Evolutionary conservation across 2,113 vertebrate genomes (phyloP).

Genomic region (Diphyllodes magnificus): DNA sequence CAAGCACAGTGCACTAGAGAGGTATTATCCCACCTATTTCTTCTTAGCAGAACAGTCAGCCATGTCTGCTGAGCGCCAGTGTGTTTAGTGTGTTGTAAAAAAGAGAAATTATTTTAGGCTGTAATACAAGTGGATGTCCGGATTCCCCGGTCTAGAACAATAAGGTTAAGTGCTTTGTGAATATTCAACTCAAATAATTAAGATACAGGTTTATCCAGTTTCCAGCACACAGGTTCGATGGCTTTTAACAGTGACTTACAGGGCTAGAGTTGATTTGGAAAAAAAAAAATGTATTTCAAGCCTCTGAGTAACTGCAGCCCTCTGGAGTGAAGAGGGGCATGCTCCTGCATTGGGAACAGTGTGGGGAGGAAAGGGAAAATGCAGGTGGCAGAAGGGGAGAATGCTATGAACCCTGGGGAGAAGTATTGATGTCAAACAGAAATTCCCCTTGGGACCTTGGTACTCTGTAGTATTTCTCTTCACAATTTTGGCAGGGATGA

Average conservation of each 20-base stretch:
- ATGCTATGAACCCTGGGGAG: not conserved
- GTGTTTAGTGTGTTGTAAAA: not conserved
- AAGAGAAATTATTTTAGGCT: not conserved
- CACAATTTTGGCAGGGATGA: not conserved
- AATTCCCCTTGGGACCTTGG: not conserved
- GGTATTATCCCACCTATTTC: not conserved
- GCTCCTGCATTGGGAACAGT: not conserved
- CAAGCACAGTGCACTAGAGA: not conserved
- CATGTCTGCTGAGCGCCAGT: not conserved
- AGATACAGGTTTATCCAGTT: not conserved
- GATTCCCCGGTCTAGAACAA: not conserved
- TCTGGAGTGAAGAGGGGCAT: not conserved
- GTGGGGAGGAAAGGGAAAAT: not conserved
- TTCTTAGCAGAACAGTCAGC: not conserved
- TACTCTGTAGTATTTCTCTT: not conserved
- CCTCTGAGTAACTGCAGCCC: not conserved
- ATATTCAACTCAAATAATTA: not conserved
- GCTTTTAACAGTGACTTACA: not conserved
- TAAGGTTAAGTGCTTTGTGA: not conserved
- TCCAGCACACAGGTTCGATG: not conserved
- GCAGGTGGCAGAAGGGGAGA: not conserved
- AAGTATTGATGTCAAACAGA: not conserved
- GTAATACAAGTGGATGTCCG: not conserved
- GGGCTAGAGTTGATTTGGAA: not conserved
- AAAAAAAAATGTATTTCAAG: not conserved